These are phyloP conservation scores for Bedellia somnulentella DNA, from an alignment of 2,888 invertebrate species.

Conservation along the genomic window DNA sequence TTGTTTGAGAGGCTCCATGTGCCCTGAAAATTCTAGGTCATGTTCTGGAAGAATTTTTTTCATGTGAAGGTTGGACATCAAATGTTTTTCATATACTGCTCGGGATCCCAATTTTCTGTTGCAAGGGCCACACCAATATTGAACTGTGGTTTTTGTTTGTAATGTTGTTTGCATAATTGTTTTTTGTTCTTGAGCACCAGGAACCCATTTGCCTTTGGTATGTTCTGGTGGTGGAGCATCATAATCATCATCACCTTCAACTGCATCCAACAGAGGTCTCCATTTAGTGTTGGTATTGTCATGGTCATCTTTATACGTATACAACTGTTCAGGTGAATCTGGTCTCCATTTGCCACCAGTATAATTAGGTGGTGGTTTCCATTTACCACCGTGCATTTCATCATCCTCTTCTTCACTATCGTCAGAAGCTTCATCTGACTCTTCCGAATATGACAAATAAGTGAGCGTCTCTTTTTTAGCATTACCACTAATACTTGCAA, in stretches of 20 bases:
- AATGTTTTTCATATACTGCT: conserved; percentile 74
- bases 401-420: conserved; percentile 64
- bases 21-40: conserved; percentile 67
- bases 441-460: conserved; percentile 37
- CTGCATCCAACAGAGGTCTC: conserved; percentile 49
- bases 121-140: conserved; percentile 82
- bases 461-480: conserved; percentile 46
- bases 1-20: conserved; percentile 25
- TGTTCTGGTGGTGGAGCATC: conserved; percentile 68
- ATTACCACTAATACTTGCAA: conserved; percentile 63
- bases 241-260: conserved; percentile 50
- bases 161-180: conserved; percentile 57
- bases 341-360: conserved; percentile 53
- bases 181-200: conserved; percentile 58
- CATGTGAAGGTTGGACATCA: conserved; percentile 72
- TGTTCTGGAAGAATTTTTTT: conserved; percentile 67
- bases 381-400: conserved; percentile 65
- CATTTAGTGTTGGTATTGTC: conserved; percentile 67
- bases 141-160: conserved; percentile 54
- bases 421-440: conserved; percentile 57
- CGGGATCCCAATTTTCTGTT: conserved; percentile 74
- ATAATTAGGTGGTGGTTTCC: conserved; percentile 67
- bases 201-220: conserved; percentile 83
- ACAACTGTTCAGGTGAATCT: conserved; percentile 61
- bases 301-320: conserved; percentile 43